Conservation (phyloP, 2,113 vertebrate genomes). For the Cepphus grylle region DNA sequence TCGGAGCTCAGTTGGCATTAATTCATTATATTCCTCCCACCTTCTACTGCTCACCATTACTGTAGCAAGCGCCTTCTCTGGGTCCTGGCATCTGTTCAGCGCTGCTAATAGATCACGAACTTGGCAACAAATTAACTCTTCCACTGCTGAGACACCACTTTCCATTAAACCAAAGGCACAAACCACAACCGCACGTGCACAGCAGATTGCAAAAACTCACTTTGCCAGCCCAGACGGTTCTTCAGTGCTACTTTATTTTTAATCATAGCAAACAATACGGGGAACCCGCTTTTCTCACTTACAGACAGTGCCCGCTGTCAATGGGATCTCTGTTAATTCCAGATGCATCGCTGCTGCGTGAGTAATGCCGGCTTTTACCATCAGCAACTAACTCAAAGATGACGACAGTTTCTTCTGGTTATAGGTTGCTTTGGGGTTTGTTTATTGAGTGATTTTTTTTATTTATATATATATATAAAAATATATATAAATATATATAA, state of each 20-base stretch:
- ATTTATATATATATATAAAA: not conserved
- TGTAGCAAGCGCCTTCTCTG: not conserved
- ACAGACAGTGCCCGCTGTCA: not conserved
- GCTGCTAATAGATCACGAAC: not conserved
- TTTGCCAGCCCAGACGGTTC: not conserved
- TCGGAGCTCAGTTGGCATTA: not conserved
- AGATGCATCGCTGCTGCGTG: not conserved
- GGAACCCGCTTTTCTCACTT: not conserved
- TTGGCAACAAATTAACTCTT: not conserved
- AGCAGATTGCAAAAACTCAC: not conserved
- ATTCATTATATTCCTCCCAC: not conserved
- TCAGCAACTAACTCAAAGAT: not conserved
- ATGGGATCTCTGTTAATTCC: not conserved
- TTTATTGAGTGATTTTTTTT: not conserved
- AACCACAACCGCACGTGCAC: not conserved
- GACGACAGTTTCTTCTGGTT: not conserved
- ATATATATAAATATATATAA: too few relatives aligned
- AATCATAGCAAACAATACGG: not conserved
- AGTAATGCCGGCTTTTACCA: not conserved
- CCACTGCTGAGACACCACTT: not conserved
- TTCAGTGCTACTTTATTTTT: not conserved
- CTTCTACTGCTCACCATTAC: not conserved
- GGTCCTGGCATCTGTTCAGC: not conserved
- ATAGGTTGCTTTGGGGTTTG: not conserved
- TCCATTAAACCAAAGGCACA: not conserved